Evolutionary conservation across 2,113 vertebrate genomes (phyloP).

Genomic region (Leucopsar rothschildi): DNA sequence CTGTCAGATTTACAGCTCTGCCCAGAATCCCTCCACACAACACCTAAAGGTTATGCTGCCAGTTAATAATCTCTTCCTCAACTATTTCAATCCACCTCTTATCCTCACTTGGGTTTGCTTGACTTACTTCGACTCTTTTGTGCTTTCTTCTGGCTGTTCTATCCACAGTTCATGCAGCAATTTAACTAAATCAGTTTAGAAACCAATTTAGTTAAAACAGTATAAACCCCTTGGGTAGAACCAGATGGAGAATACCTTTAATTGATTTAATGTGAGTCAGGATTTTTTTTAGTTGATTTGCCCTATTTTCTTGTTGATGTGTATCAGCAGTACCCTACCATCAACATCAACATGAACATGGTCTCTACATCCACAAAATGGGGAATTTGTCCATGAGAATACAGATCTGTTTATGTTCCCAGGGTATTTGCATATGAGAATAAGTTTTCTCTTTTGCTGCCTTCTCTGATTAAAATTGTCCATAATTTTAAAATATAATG

Average conservation of each 20-base stretch:
- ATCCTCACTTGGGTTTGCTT: background rate
- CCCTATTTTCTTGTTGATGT: background rate
- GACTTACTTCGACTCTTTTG: background rate
- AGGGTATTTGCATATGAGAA: background rate
- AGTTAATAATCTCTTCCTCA: background rate
- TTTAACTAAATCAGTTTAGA: constrained; percentile 51
- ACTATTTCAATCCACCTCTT: background rate
- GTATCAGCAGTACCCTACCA: background rate
- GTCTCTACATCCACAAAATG: background rate
- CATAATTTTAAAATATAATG: background rate
- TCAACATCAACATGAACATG: background rate
- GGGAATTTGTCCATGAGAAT: background rate
- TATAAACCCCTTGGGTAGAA: constrained; percentile 29
- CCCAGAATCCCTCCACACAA: background rate
- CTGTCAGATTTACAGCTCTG: background rate
- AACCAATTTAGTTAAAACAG: constrained; percentile 48
- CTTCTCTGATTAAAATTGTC: background rate
- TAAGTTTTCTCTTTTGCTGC: background rate
- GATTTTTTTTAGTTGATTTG: background rate
- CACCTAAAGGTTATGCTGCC: background rate
- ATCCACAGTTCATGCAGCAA: background rate
- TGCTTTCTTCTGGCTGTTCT: constrained; percentile 6
- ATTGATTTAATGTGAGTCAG: constrained; percentile 9
- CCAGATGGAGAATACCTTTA: constrained; percentile 43
- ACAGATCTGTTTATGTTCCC: background rate